Conservation (phyloP, 92 coral and sea anemone species). For the Palythoa heliodiscus region DNA sequence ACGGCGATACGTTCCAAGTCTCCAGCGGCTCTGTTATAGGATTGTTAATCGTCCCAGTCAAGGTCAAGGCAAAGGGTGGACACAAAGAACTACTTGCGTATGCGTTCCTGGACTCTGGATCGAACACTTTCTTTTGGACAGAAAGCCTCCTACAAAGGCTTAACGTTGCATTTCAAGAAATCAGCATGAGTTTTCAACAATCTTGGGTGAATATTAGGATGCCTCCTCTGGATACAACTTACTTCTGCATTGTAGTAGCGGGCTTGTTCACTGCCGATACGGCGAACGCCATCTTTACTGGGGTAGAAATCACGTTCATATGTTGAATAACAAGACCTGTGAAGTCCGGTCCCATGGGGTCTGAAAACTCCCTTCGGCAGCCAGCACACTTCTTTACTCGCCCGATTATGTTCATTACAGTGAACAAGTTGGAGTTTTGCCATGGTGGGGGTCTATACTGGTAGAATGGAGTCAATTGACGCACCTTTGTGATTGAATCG, state of each 20-base stretch:
- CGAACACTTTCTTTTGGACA: conserved; percentile 6
- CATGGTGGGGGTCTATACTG: conserved; percentile 23
- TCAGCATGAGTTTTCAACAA: neutral
- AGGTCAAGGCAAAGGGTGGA: neutral
- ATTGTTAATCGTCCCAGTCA: conserved; percentile 11
- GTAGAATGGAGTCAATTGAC: neutral
- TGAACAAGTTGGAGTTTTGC: conserved; percentile 44
- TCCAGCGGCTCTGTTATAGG: conserved; percentile 5
- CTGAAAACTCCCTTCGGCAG: conserved; percentile 29
- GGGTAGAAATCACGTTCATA: too few relatives aligned
- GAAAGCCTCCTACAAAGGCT: conserved; percentile 8
- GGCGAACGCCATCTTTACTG: conserved; percentile 22
- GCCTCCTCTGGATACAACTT: conserved; percentile 15
- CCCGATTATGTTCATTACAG: conserved; percentile 36
- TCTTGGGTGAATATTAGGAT: conserved; percentile 25
- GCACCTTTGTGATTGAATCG: neutral
- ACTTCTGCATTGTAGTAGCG: conserved; percentile 21
- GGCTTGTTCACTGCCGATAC: conserved; percentile 20
- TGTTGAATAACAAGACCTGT: too few relatives aligned
- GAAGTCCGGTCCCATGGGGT: conserved; percentile 38
- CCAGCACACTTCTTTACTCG: conserved; percentile 36
- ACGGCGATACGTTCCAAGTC: neutral
- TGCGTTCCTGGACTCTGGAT: conserved; percentile 3
- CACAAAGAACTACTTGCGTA: neutral
- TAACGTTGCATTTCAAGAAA: conserved; percentile 1